These are phyloP conservation scores for Hemiscyllium ocellatum DNA, from an alignment of 2,113 vertebrate genomes.

Conservation along the genomic window DNA sequence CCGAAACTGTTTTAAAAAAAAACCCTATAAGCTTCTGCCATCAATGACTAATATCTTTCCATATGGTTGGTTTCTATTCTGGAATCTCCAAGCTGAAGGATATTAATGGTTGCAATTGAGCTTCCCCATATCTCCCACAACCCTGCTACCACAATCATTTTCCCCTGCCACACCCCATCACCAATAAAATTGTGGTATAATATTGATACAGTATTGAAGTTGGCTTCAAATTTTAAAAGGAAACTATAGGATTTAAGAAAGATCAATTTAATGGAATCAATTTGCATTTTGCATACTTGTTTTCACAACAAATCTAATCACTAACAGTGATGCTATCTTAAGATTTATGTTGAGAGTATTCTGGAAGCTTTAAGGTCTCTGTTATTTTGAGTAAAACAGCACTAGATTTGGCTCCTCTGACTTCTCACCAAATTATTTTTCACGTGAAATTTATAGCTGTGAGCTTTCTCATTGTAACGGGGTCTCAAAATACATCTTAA, in stretches of 20 bases:
- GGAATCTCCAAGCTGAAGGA: neutral
- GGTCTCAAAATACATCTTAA: neutral
- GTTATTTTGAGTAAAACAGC: neutral
- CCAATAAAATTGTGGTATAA: neutral
- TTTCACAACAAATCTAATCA: neutral
- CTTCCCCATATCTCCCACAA: neutral
- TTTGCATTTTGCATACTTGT: neutral
- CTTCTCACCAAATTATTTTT: neutral
- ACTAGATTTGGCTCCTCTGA: neutral
- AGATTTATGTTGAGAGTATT: neutral
- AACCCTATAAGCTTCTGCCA: neutral
- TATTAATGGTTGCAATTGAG: neutral
- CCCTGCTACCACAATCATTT: neutral
- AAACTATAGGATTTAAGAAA: neutral
- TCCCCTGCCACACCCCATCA: neutral
- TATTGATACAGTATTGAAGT: no score
- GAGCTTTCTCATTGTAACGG: neutral
- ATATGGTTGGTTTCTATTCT: neutral
- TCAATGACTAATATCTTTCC: neutral
- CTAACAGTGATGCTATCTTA: neutral
- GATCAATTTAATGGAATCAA: neutral
- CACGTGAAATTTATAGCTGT: neutral
- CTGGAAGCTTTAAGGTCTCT: neutral
- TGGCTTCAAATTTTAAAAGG: neutral
- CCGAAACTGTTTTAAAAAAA: neutral